These are phyloP conservation scores for Mustela lutreola DNA, from an alignment of 2,113 vertebrate species.

Conservation along the genomic window DNA sequence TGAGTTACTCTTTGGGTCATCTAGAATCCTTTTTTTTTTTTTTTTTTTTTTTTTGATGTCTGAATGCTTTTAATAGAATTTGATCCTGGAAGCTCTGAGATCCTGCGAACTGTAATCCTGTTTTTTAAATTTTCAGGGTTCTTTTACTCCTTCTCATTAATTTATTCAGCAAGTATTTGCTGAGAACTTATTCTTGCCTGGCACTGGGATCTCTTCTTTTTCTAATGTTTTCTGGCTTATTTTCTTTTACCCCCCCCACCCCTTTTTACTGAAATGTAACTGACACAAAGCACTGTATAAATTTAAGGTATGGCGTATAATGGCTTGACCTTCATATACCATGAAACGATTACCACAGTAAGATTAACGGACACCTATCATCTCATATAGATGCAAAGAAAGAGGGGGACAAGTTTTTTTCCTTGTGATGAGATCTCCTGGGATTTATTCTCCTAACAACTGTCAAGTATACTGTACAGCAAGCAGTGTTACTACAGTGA, in stretches of 20 bases:
- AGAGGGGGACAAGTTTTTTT: neutral
- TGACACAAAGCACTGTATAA: neutral
- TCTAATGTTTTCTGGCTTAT: neutral
- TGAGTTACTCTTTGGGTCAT: neutral
- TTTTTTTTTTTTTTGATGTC: neutral
- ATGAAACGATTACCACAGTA: neutral
- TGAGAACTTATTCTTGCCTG: neutral
- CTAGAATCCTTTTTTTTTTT: neutral
- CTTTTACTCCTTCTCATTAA: neutral
- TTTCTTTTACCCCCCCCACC: neutral
- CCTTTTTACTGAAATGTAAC: neutral
- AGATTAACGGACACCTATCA: neutral
- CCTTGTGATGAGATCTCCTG: neutral
- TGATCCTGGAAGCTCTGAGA: neutral
- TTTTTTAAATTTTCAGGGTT: neutral
- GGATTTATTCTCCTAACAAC: neutral
- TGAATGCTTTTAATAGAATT: neutral
- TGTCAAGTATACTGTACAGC: neutral
- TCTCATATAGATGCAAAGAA: neutral
- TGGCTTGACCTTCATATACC: neutral
- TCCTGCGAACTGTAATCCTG: neutral
- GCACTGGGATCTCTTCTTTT: neutral
- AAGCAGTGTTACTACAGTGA: neutral
- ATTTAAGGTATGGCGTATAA: neutral
- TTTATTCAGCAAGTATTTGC: neutral